Evolutionary conservation across 2,888 invertebrate species (phyloP), one percentile per base, ranked within the genome.

Genomic region (Synanthedon andrenaeformis): DNA sequence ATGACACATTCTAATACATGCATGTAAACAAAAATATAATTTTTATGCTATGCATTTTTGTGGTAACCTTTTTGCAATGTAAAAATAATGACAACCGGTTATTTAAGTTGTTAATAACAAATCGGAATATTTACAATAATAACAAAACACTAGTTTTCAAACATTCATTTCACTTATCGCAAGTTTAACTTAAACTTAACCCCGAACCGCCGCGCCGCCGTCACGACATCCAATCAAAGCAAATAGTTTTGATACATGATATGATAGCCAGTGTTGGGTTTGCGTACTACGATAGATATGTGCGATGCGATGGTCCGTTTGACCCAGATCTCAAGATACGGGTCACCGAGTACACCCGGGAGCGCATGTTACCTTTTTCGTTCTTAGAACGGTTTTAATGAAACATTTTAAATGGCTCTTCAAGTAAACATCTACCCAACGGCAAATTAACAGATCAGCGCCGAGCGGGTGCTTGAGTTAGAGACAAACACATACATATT

Each of bases 311-410:
- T 74, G 72, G 74, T 70, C 76, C 74, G 76, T 68, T 73, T 83
- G 84, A 85, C 85, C 85, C 67, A 83, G 69, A 82, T 85, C 66
- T 66, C 62, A 57, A 66, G 72, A 71, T 72, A 76, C 76, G 70
- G 85, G 84, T 84, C 84, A 78, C 63, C 64, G 77, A 58, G 59
- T 67, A 58, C 58, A 45, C 45, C 45, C 45, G 45, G 52, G 53
- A 54, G 55, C 53, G 56, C 55, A 56, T 56, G 59, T 54, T 58
- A 17, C 35, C 51, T 51, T n/a, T 12, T 19, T 13, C 35, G 45
- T 14, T 45, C 45, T 45, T 45, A 2, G 45, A 45, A 10, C 35
- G 10, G 3, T 35, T 35, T 35, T 23, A 23, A 35, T 35, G 35
- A 35, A 35, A 10, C 35, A 35, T 35, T 35, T 35, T 35, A 35